Evolutionary conservation across 2,888 invertebrate genomes (phyloP), one percentile per base, ranked within the genome.

Genomic region (Lithosia quadra): DNA sequence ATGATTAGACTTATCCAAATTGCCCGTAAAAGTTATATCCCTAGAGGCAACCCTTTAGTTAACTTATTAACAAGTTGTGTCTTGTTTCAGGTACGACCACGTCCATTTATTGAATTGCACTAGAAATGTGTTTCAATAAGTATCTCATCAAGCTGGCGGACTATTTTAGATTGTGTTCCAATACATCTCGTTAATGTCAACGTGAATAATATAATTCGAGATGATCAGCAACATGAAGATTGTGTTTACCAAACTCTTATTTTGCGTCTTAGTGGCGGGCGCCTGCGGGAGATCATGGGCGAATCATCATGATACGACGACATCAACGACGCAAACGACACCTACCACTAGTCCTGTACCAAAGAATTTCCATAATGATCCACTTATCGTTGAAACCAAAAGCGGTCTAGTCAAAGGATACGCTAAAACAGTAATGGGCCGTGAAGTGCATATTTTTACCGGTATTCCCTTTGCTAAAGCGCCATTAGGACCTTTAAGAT

Each of bases 391-490:
- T 61, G 97, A 97, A 90, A 98, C 98, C 33, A 97, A 96, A 78
- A 97, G 97, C 83, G 98, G 98, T 0, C 95, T 97, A 72, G 96
- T 98, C 68, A 96, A 97, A 75, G 98, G 98, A 28, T 96, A 97
- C 82, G 96, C 97, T 22, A 97, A 97, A 86, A 97, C 97, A 74
- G 97, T 98, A 80, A 95, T 98, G 91, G 97, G 98, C 65, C 96
- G 98, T 67, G 97, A 99, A 90, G 97, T 98, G 39, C 98, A 98
- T 89, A 97, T 97, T 65, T 99, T 98, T 86, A 97, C 97, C 65
- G 98, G 98, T 5, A 97, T 99, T 75, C 99, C 99, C 21, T 99
- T 98, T 88, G 99, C 98, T 10, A 98, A 98, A 89, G 97, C 98
- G 2, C 98, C 99, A 1, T 91, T 98, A 59, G 98, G 98, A 18